Conservation (phyloP, 2,797 vertebrate genomes). For the Argentina silus region DNA sequence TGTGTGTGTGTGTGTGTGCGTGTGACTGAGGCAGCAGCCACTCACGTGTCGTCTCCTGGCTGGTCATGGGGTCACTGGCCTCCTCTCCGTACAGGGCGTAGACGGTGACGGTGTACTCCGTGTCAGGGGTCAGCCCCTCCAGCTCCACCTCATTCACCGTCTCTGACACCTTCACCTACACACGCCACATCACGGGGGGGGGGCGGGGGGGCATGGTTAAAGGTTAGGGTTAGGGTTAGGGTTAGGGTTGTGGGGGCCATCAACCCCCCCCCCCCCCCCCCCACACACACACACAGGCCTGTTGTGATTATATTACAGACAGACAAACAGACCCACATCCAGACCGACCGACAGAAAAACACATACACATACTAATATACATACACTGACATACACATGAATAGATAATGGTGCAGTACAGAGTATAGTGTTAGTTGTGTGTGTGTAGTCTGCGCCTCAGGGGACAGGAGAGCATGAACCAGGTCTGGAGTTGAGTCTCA, state of each 20-base stretch:
- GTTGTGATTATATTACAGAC: too few relatives aligned
- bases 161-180: conserved; percentile 88
- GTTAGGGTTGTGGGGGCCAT: too few relatives aligned
- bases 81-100: conserved; percentile 97
- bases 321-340: too few relatives aligned
- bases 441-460: too few relatives aligned
- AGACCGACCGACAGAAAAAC: too few relatives aligned
- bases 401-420: too few relatives aligned
- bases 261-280: too few relatives aligned
- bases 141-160: conserved; percentile 86
- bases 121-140: conserved; percentile 85
- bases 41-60: conserved; percentile 93
- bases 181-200: conserved; percentile 29
- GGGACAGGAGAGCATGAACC: neutral
- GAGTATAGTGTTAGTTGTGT: too few relatives aligned
- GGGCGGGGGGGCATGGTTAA: too few relatives aligned
- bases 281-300: neutral
- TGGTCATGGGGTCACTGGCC: conserved; percentile 94
- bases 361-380: too few relatives aligned
- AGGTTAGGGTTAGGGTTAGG: too few relatives aligned
- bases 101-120: conserved; percentile 94
- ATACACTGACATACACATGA: too few relatives aligned
- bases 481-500: neutral
- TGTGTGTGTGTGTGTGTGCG: neutral
- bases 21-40: conserved; percentile 13